Conservation (phyloP, 2,113 vertebrate genomes). For the Tupaia chinensis region DNA sequence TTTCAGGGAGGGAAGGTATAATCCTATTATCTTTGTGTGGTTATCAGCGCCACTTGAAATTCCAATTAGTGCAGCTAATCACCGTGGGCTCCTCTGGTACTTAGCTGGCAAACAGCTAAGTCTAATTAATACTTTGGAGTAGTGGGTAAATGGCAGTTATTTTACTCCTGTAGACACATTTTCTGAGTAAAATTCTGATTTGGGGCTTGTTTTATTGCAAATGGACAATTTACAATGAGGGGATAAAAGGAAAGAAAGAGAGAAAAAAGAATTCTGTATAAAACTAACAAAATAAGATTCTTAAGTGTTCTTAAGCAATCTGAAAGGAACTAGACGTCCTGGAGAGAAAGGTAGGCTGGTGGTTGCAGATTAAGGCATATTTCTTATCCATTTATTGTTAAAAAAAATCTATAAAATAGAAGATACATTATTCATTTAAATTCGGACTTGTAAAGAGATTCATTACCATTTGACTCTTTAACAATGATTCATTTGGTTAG, state of each 20-base stretch:
- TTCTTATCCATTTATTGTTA: constrained; percentile 48
- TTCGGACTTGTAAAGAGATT: constrained; percentile 47
- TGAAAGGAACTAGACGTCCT: not conserved
- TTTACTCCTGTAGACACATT: constrained; percentile 74
- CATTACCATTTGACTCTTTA: constrained; percentile 61
- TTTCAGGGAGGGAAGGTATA: constrained; percentile 68
- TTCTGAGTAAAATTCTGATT: constrained; percentile 74
- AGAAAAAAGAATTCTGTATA: constrained; percentile 19
- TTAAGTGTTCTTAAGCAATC: constrained; percentile 21
- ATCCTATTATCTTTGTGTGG: constrained; percentile 80
- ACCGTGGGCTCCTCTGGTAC: constrained; percentile 64
- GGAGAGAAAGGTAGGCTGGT: not conserved
- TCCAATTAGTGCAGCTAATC: constrained; percentile 82
- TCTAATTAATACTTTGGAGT: constrained; percentile 81
- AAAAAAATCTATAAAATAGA: constrained; percentile 41
- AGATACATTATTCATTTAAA: constrained; percentile 56
- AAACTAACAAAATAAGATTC: constrained; percentile 44
- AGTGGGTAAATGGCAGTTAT: constrained; percentile 73
- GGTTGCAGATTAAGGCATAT: not conserved
- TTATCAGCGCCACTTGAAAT: constrained; percentile 80
- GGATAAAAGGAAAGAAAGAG: too few relatives aligned
- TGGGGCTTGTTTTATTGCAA: constrained; percentile 61
- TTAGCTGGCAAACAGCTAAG: constrained; percentile 77
- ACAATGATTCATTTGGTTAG: constrained; percentile 63
- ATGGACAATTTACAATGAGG: constrained; percentile 33